Conservation (phyloP, 2,113 vertebrate species). For the Trinectes maculatus region DNA sequence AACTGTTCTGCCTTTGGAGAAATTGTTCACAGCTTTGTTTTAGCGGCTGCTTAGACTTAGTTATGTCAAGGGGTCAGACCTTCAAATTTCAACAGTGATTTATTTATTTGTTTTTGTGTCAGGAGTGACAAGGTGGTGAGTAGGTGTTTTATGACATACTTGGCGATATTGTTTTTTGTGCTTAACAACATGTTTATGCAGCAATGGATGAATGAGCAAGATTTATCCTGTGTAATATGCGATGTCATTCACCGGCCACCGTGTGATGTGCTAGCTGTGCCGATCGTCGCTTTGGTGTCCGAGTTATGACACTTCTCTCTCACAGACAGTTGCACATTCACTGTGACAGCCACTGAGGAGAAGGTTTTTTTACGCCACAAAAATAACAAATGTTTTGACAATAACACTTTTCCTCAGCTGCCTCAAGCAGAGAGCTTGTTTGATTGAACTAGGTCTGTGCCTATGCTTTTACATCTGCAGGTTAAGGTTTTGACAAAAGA, state of each 20-base stretch:
- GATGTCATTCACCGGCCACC: constrained; percentile 61
- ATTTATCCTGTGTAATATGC: constrained; percentile 37
- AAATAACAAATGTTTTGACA: constrained; percentile 46
- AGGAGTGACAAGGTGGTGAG: constrained; percentile 48
- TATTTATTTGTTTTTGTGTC: constrained; percentile 16
- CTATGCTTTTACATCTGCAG: not conserved
- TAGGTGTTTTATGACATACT: constrained; percentile 49
- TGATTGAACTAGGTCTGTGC: too few relatives aligned
- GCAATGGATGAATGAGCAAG: constrained; percentile 27
- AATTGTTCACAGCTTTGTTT: constrained; percentile 30
- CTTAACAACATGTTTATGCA: constrained; percentile 53
- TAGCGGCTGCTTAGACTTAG: constrained; percentile 2
- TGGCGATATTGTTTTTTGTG: constrained; percentile 31
- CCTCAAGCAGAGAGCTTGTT: too few relatives aligned
- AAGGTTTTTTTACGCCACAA: constrained; percentile 37
- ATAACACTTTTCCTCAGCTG: too few relatives aligned
- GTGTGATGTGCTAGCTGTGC: constrained; percentile 41
- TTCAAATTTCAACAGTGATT: constrained; percentile 22
- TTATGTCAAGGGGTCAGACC: constrained; percentile 22
- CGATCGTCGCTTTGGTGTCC: constrained; percentile 61
- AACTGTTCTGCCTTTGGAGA: not conserved
- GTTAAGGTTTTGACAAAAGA: constrained; percentile 36
- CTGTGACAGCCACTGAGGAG: constrained; percentile 65
- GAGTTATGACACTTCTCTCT: constrained; percentile 59
- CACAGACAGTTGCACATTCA: constrained; percentile 60